These are phyloP conservation scores for Brachionus asplanchnoidis DNA, from an alignment of 1,140 invertebrate species.

Conservation along the genomic window DNA sequence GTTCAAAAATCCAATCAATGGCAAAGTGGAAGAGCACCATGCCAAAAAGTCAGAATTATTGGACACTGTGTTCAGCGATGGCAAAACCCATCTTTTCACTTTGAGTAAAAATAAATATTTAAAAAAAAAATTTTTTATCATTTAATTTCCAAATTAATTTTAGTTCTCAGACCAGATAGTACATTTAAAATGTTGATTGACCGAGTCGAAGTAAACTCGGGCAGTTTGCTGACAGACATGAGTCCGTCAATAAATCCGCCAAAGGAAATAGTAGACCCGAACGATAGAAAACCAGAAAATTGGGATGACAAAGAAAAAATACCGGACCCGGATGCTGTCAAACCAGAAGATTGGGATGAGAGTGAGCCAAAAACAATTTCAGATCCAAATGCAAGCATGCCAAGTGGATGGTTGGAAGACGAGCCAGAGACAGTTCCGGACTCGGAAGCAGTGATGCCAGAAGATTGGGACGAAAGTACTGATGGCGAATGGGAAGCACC, in stretches of 20 bases:
- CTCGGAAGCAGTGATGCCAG: slow-evolving; percentile 76
- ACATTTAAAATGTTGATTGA: slow-evolving; percentile 64
- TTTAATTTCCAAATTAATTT: not conserved
- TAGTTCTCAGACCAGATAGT: slow-evolving; percentile 79
- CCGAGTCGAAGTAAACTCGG: slow-evolving; percentile 73
- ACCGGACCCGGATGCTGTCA: slow-evolving; percentile 42
- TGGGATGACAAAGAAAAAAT: slow-evolving; percentile 93
- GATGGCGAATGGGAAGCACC: slow-evolving; percentile 97
- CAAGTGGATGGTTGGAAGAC: slow-evolving; percentile 67
- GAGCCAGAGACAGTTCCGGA: slow-evolving; percentile 83
- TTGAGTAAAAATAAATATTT: slow-evolving; percentile 57
- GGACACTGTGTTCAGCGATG: slow-evolving; percentile 86
- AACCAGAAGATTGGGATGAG: slow-evolving; percentile 52
- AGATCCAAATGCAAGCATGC: slow-evolving; percentile 53
- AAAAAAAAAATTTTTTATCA: slow-evolving; percentile 23
- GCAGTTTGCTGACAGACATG: slow-evolving; percentile 81
- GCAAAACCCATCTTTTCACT: slow-evolving; percentile 88
- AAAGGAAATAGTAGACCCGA: slow-evolving; percentile 86
- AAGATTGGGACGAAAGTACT: slow-evolving; percentile 95
- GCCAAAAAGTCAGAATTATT: slow-evolving; percentile 80
- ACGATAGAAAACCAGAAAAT: slow-evolving; percentile 79
- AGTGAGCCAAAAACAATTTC: slow-evolving; percentile 52
- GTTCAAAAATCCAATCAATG: slow-evolving; percentile 88
- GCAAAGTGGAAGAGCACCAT: slow-evolving; percentile 67
- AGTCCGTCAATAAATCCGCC: slow-evolving; percentile 86